Evolutionary conservation across 2,113 vertebrate species (phyloP).

Genomic region (Odontesthes bonariensis): DNA sequence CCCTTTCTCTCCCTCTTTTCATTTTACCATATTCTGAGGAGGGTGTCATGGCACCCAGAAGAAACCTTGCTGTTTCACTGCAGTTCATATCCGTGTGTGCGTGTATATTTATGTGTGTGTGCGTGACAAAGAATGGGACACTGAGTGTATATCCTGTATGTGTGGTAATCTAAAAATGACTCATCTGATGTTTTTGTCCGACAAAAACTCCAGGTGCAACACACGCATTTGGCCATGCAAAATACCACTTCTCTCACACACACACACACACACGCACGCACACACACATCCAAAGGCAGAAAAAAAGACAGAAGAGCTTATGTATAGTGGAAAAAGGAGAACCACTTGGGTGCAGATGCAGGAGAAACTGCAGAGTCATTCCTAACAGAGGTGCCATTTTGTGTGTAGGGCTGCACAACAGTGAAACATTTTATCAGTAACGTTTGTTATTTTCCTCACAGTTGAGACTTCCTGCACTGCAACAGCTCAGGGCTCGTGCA

Average conservation of each 20-base stretch:
- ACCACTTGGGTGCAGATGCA: not conserved
- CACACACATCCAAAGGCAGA: slow-evolving; percentile 7
- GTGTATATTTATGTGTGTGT: not conserved
- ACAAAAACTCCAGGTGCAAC: slow-evolving; percentile 9
- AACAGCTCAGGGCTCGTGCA: not conserved
- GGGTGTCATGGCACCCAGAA: slow-evolving; percentile 43
- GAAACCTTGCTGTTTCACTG: slow-evolving; percentile 61
- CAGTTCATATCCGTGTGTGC: slow-evolving; percentile 42
- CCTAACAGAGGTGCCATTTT: slow-evolving; percentile 62
- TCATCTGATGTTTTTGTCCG: slow-evolving; percentile 37
- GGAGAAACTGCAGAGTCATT: slow-evolving; percentile 68
- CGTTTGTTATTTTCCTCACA: not conserved
- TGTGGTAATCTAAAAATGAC: slow-evolving; percentile 31
- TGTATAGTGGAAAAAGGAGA: not conserved
- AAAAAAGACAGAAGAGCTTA: slow-evolving; percentile 13
- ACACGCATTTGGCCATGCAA: not conserved
- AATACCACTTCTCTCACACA: not conserved
- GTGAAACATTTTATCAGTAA: not conserved
- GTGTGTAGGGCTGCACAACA: slow-evolving; percentile 22
- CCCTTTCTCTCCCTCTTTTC: slow-evolving; percentile 23
- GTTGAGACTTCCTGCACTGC: not conserved
- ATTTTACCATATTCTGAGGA: slow-evolving; percentile 58
- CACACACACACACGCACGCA: slow-evolving; percentile 10
- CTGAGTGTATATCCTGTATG: not conserved
- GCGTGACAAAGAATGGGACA: not conserved